phyloP scores from a whole-genome alignment of 2,888 invertebrate genomes.

The Nebria brevicollis region DNA sequence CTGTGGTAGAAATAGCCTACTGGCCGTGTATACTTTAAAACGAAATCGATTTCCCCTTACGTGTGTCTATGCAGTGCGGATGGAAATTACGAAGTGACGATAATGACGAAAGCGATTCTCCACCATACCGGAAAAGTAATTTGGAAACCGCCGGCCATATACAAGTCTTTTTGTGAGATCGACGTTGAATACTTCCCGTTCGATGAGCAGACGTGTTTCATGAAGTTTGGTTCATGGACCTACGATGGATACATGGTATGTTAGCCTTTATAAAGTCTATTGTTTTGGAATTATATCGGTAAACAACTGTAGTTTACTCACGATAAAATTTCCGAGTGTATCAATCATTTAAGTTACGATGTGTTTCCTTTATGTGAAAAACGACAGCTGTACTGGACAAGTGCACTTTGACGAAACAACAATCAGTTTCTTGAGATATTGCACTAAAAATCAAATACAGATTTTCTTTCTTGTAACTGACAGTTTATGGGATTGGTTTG shows the following conservation, averaged over 20 bases:
- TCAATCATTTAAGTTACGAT: conserved; percentile 21
- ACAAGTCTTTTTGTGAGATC: conserved; percentile 96
- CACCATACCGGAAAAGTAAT: conserved; percentile 92
- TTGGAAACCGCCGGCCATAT: conserved; percentile 99
- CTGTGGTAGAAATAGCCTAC: neutral
- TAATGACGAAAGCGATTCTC: conserved; percentile 97
- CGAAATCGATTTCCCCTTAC: conserved; percentile 15
- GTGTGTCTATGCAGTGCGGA: conserved; percentile 78
- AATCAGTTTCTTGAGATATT: neutral
- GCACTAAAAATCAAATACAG: neutral
- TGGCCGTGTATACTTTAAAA: conserved; percentile 11
- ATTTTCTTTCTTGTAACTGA: neutral
- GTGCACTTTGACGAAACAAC: conserved; percentile 9
- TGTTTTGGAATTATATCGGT: conserved; percentile 20
- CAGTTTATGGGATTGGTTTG: neutral
- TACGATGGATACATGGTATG: conserved; percentile 94
- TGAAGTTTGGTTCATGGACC: conserved; percentile 96
- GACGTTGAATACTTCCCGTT: conserved; percentile 96
- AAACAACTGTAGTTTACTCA: neutral
- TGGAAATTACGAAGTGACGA: conserved; percentile 97
- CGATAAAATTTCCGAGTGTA: conserved; percentile 4
- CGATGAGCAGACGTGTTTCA: conserved; percentile 93
- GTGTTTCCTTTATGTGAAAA: conserved; percentile 7
- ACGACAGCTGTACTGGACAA: conserved; percentile 16
- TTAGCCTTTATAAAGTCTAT: conserved; percentile 40